A percentile compares a stretch with the other conserved stretches of the same genome.
These are phyloP conservation scores for Idaea aversata DNA, from an alignment of 2,888 invertebrate genomes.

Conservation along the genomic window DNA sequence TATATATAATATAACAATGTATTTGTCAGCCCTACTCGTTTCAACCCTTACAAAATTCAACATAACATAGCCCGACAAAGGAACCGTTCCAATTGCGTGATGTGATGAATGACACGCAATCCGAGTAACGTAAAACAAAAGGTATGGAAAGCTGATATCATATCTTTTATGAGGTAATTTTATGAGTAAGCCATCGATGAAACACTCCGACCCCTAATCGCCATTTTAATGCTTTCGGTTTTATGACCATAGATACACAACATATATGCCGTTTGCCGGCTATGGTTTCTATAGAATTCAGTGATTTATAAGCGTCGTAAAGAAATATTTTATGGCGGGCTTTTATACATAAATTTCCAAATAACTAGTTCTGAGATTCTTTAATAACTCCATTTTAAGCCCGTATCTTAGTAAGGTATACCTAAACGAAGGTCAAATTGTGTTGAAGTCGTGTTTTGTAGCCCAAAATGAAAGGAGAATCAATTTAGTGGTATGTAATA, in stretches of 20 bases:
- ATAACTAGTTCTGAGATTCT: conserved; percentile 18
- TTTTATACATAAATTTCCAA: conserved; percentile 27
- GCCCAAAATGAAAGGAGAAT: neutral
- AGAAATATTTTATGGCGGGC: conserved; percentile 33
- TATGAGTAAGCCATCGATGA: conserved; percentile 44
- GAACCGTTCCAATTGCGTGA: conserved; percentile 6
- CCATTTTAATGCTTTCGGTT: conserved; percentile 52
- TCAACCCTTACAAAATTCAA: conserved; percentile 12
- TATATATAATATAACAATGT: neutral
- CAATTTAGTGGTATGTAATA: neutral
- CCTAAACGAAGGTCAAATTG: conserved; percentile 5
- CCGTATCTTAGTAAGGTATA: neutral
- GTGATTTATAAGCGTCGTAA: conserved; percentile 48
- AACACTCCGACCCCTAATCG: conserved; percentile 49
- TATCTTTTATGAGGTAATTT: conserved; percentile 36
- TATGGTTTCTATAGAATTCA: conserved; percentile 43
- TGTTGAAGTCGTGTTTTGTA: neutral
- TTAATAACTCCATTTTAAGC: conserved; percentile 16
- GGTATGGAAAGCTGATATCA: conserved; percentile 21
- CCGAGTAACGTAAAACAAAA: conserved; percentile 21
- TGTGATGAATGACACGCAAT: conserved; percentile 5
- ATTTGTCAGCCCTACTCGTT: conserved; percentile 7
- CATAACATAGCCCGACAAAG: conserved; percentile 8
- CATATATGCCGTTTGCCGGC: conserved; percentile 14
- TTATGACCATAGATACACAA: conserved; percentile 44